Conservation (phyloP, 2,113 vertebrate species). For the Malurus melanocephalus region DNA sequence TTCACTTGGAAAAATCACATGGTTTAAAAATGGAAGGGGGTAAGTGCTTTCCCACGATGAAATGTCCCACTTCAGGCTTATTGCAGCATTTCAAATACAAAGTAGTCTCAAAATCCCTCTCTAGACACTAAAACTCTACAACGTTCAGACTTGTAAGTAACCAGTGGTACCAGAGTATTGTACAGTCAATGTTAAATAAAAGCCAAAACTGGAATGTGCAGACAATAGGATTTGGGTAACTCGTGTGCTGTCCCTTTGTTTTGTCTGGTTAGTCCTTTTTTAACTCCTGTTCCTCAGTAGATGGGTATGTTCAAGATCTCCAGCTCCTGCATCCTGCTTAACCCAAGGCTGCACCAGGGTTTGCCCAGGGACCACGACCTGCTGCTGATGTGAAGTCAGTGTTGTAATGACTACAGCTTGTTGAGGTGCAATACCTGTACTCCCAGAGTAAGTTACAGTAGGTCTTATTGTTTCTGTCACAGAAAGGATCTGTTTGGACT, state of each 20-base stretch:
- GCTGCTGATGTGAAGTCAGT: constrained; percentile 56
- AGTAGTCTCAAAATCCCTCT: constrained; percentile 63
- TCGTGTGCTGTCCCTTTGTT: constrained; percentile 71
- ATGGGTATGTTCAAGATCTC: constrained; percentile 56
- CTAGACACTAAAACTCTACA: constrained; percentile 69
- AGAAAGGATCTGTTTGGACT: constrained; percentile 75
- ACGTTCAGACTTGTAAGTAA: constrained; percentile 67
- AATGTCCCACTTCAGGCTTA: not conserved
- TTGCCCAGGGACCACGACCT: constrained; percentile 80
- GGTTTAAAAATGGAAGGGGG: not conserved
- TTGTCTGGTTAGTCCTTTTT: constrained; percentile 66
- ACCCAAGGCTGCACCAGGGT: constrained; percentile 60
- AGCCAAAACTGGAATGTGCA: constrained; percentile 83
- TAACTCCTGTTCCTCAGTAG: constrained; percentile 58
- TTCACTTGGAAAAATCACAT: not conserved
- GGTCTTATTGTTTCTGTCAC: constrained; percentile 78
- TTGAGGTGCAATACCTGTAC: constrained; percentile 66
- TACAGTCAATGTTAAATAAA: constrained; percentile 77
- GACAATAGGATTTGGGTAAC: constrained; percentile 70
- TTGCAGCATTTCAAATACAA: constrained; percentile 62
- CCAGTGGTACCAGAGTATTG: constrained; percentile 70
- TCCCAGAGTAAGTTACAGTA: constrained; percentile 64
- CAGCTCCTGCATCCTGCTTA: constrained; percentile 64
- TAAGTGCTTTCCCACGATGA: not conserved
- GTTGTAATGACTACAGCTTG: constrained; percentile 47